Conservation (phyloP, 2,888 invertebrate species). For the Acanthoscelides obtectus region DNA sequence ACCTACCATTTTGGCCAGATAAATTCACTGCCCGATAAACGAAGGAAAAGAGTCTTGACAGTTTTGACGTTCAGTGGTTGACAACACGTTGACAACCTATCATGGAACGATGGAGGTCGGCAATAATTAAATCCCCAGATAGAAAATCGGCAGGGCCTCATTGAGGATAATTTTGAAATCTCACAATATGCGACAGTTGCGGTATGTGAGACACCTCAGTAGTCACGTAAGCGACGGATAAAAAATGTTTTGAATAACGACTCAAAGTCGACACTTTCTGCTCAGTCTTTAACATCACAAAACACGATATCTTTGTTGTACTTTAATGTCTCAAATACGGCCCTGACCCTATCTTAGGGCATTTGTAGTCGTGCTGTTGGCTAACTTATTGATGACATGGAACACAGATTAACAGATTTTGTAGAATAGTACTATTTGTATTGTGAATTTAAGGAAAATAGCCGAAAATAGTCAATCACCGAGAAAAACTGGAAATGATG, state of each 20-base stretch:
- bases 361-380: not conserved
- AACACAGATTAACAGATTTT: not conserved
- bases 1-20: slow-evolving; percentile 41
- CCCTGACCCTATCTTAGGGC: not conserved
- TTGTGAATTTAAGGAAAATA: too few relatives aligned
- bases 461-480: not conserved
- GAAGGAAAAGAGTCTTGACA: slow-evolving; percentile 30
- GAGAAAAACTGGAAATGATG: not conserved
- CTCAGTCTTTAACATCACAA: too few relatives aligned
- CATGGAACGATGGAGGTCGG: not conserved
- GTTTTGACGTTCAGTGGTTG: not conserved
- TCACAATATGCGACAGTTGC: too few relatives aligned
- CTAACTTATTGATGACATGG: not conserved
- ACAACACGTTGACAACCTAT: not conserved
- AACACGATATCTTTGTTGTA: not conserved
- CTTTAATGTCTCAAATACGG: not conserved
- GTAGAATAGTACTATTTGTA: too few relatives aligned
- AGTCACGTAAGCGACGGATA: too few relatives aligned
- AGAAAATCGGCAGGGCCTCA: not conserved
- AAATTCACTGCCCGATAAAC: slow-evolving; percentile 26
- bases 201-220: too few relatives aligned
- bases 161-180: too few relatives aligned
- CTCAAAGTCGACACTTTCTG: too few relatives aligned
- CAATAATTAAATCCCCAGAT: not conserved
- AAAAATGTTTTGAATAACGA: too few relatives aligned